Base-by-base conservation (phyloP, 2,113 vertebrate genomes). In the Sinocyclocheilus maitianheensis region DNA sequence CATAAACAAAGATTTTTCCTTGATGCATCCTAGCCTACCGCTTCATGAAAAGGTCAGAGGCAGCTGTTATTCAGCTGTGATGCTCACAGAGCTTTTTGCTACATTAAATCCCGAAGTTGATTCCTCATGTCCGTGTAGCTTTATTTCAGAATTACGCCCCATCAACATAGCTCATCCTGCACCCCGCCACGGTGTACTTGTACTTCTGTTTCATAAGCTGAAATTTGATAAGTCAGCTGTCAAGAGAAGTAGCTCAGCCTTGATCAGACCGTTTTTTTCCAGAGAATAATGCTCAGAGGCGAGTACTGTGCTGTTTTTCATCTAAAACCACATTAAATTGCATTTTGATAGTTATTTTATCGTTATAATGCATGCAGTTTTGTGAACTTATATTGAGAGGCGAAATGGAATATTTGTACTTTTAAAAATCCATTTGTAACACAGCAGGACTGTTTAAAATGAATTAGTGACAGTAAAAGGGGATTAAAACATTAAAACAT, bases 1-100 rank as follows among this genome's bases (percentile, higher is more conserved):
- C 51, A 40, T 51, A 81, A 81, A 67, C 79, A 65, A 37, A 55
- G 37, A 46, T 10, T 81, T 48, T 67, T 67, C 24, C 24, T 81
- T 81, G 46, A 81, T 82, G 62, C 43, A 67, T 82, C 67, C 22
- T 40, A 43, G 51, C 78, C 53, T 77, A 40, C 26, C 37, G n/a
- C 67, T 82, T 55, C 58, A 67, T 48, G 62, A 85, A 77, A 88
- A 81, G 85, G 85, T 88, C 85, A 84, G 20, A 20, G 65, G 18
- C 30, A 43, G 74, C 8, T 40, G 43, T 76, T 67, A 48, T 48
- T 48, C 46, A 12, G 10, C 11, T 48, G 46, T 48, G 10, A 48
- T 48, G 10, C 46, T 48, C 11, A 48, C 46, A 48, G 11, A 48
- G 46, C 46, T 48, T 81, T 72, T 43, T 58, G 77, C 76, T 84